Evolutionary conservation across 2,113 vertebrate species (phyloP).

Genomic region (Percina caprodes): DNA sequence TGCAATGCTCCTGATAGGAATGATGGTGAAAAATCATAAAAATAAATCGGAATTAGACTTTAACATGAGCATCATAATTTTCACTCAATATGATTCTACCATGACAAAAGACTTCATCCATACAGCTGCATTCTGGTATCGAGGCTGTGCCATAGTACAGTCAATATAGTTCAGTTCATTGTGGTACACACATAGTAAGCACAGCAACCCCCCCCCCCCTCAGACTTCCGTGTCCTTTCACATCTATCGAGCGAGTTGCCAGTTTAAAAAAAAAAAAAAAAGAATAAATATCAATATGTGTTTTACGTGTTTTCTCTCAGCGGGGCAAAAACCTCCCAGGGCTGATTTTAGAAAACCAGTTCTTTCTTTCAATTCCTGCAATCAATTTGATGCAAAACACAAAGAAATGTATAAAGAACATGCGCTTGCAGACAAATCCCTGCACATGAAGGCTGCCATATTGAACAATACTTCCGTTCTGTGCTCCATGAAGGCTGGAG

Average conservation of each 20-base stretch:
- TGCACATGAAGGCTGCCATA: neutral
- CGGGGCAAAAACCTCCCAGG: neutral
- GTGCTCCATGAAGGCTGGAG: slow-evolving; percentile 6
- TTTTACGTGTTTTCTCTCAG: slow-evolving; percentile 30
- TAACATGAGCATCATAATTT: too few relatives aligned
- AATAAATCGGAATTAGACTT: too few relatives aligned
- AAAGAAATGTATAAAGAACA: neutral
- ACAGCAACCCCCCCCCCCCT: slow-evolving; percentile 1
- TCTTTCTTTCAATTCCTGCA: neutral
- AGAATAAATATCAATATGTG: slow-evolving; percentile 45
- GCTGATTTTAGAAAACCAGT: neutral
- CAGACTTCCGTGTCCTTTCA: slow-evolving; percentile 33
- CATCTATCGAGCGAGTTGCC: slow-evolving; percentile 1
- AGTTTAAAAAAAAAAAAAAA: slow-evolving; percentile 9
- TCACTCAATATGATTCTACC: too few relatives aligned
- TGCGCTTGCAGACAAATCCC: neutral
- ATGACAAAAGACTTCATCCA: neutral
- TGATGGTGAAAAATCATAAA: too few relatives aligned
- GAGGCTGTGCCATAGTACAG: neutral
- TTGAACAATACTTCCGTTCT: slow-evolving; percentile 10
- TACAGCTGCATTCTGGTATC: neutral
- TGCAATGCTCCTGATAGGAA: too few relatives aligned
- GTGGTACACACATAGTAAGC: neutral
- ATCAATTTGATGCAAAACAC: slow-evolving; percentile 5
- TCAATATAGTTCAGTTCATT: neutral